A percentile compares a stretch with the other conserved stretches of the same genome.
Conservation (phyloP, 2,888 invertebrate species). For the Noctuana brunneofusca region DNA sequence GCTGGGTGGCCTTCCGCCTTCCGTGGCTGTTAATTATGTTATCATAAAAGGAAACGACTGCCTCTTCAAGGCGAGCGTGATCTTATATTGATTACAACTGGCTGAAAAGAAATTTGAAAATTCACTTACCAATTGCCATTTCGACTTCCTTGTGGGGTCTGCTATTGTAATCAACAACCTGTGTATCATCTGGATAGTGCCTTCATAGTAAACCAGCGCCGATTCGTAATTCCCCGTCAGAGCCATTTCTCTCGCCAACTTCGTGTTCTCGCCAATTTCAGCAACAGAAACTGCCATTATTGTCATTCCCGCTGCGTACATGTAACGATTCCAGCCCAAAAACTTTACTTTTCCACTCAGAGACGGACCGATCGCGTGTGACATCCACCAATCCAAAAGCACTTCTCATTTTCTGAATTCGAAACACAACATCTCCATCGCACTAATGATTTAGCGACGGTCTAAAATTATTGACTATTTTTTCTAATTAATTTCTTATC, state of each 20-base stretch:
- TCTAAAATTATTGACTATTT: neutral
- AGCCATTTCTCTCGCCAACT: slow-evolving; percentile 96
- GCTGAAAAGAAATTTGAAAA: slow-evolving; percentile 37
- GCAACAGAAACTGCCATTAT: slow-evolving; percentile 94
- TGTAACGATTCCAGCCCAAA: slow-evolving; percentile 67
- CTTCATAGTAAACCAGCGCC: slow-evolving; percentile 96
- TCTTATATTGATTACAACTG: slow-evolving; percentile 43
- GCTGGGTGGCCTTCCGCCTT: slow-evolving; percentile 75
- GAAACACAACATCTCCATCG: slow-evolving; percentile 52
- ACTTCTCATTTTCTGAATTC: slow-evolving; percentile 61
- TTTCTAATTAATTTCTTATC: slow-evolving; percentile 44
- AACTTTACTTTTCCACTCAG: slow-evolving; percentile 48
- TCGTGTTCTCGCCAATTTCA: slow-evolving; percentile 97
- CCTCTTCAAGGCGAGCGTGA: slow-evolving; percentile 70
- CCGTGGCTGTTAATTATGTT: slow-evolving; percentile 68
- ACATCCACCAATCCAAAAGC: slow-evolving; percentile 60
- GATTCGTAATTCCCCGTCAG: slow-evolving; percentile 97
- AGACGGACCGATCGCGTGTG: slow-evolving; percentile 60
- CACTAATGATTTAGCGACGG: slow-evolving; percentile 35
- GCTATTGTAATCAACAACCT: slow-evolving; percentile 90
- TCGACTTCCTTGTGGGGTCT: slow-evolving; percentile 91
- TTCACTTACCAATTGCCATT: slow-evolving; percentile 92
- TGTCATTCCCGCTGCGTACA: slow-evolving; percentile 85
- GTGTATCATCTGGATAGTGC: slow-evolving; percentile 95
- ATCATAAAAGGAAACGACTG: slow-evolving; percentile 72